Conservation (phyloP, 2,888 invertebrate species). For the Bellardia bayeri region DNA sequence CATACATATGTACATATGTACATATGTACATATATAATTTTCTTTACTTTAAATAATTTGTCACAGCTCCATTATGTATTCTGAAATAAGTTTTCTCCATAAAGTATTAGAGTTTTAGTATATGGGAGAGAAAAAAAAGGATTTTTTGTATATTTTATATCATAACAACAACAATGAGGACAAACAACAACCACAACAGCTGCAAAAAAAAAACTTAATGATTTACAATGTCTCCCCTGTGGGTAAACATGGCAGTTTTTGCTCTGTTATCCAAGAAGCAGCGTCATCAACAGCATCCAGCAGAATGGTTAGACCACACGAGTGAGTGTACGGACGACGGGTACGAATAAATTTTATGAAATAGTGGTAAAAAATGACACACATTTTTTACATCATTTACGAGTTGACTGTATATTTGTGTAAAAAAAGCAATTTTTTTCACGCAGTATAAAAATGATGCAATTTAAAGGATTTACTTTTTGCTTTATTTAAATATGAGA, state of each 20-base stretch:
- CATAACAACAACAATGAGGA: constrained; percentile 25
- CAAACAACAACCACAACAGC: constrained; percentile 3
- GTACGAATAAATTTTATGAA: constrained; percentile 19
- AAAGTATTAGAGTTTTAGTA: constrained; percentile 43
- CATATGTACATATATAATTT: not conserved
- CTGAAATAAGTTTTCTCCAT: constrained; percentile 39
- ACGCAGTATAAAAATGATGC: constrained; percentile 22
- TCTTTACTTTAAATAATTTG: constrained; percentile 44
- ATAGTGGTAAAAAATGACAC: constrained; percentile 55
- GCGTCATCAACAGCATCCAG: constrained; percentile 21
- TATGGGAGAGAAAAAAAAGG: not conserved
- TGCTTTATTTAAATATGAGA: not conserved
- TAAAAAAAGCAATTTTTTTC: constrained; percentile 23
- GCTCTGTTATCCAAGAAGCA: constrained; percentile 1
- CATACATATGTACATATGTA: too few relatives aligned
- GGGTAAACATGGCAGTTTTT: constrained; percentile 56
- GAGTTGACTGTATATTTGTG: constrained; percentile 34
- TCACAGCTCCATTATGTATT: constrained; percentile 50
- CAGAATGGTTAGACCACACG: constrained; percentile 8
- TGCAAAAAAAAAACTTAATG: constrained; percentile 54
- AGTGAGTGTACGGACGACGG: constrained; percentile 2
- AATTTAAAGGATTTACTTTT: constrained; percentile 35
- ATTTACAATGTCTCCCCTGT: constrained; percentile 70
- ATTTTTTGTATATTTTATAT: constrained; percentile 3
- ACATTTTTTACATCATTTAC: constrained; percentile 66